These are phyloP conservation scores for Atrina japonica DNA, from an alignment of 2,888 invertebrate genomes.

Conservation along the genomic window DNA sequence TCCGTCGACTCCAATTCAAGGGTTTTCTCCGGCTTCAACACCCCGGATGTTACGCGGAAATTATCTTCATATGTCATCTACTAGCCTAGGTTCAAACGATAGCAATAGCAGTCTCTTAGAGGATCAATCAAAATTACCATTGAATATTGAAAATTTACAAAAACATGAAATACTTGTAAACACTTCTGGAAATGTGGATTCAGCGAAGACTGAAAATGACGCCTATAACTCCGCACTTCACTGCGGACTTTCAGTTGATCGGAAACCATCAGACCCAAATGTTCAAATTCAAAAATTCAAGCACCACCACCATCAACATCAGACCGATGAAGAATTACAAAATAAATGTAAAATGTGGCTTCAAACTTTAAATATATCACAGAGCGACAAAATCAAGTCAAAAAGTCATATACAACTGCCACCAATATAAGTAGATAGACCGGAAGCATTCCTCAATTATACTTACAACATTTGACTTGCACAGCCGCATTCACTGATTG, in stretches of 20 bases:
- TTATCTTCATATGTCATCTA: slow-evolving; percentile 43
- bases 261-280: background rate
- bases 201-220: slow-evolving; percentile 5
- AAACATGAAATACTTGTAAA: slow-evolving; percentile 14
- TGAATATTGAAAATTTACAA: slow-evolving; percentile 34
- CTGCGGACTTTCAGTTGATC: slow-evolving; percentile 14
- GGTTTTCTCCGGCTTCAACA: slow-evolving; percentile 54
- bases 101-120: slow-evolving; percentile 47
- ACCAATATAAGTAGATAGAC: slow-evolving; percentile 68
- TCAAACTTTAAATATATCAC: slow-evolving; percentile 66
- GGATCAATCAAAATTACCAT: slow-evolving; percentile 1
- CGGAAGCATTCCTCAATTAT: too few species aligned
- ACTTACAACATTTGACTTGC: too few species aligned
- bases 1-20: slow-evolving; percentile 47
- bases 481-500: too few species aligned
- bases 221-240: slow-evolving; percentile 3
- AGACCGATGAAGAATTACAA: slow-evolving; percentile 54
- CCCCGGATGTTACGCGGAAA: slow-evolving; percentile 53
- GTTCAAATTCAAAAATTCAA: background rate
- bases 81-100: slow-evolving; percentile 57
- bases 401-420: slow-evolving; percentile 72
- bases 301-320: slow-evolving; percentile 24
- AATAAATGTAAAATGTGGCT: slow-evolving; percentile 71
- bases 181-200: background rate
- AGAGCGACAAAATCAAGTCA: slow-evolving; percentile 68